Evolutionary conservation across 2,797 vertebrate species (phyloP).

Genomic region (Spinibarbus caldwelli): DNA sequence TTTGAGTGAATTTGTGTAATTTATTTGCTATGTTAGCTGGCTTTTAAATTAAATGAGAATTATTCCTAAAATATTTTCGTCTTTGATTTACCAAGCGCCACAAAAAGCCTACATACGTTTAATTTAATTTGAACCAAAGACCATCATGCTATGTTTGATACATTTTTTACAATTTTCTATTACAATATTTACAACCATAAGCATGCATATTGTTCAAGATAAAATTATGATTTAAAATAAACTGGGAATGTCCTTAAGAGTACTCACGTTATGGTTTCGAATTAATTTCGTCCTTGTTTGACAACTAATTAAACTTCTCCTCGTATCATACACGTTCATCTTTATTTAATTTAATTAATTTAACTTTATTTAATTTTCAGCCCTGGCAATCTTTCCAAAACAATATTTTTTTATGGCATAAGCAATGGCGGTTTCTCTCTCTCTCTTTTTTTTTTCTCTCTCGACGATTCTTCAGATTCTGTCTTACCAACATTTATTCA

Average conservation of each 20-base stretch:
- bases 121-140: neutral
- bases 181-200: neutral
- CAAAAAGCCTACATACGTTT: neutral
- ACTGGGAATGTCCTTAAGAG: neutral
- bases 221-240: neutral
- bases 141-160: neutral
- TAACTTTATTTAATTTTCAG: neutral
- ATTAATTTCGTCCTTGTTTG: neutral
- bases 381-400: neutral
- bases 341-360: neutral
- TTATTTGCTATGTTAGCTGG: neutral
- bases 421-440: neutral
- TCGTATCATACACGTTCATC: neutral
- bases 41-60: neutral
- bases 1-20: neutral
- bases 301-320: neutral
- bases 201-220: neutral
- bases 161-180: neutral
- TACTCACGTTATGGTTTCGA: neutral
- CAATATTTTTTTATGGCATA: neutral
- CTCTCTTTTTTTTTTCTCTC: too few relatives aligned
- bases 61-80: neutral
- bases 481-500: neutral
- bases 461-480: neutral
- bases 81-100: neutral